Base-by-base conservation (phyloP, 2,797 vertebrate species). In the Intellagama lesueurii region DNA sequence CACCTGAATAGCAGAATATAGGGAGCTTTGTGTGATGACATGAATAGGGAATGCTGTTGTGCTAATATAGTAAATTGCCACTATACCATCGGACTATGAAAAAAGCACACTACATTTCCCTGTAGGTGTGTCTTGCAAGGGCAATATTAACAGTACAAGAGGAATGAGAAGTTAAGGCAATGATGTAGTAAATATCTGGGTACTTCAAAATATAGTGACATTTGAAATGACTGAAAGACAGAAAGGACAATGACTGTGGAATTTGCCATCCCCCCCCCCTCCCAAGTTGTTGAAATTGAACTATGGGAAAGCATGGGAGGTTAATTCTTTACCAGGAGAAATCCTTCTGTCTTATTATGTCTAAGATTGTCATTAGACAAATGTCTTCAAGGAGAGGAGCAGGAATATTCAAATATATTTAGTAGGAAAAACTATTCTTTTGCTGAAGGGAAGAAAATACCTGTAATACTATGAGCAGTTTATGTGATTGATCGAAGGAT, bases 81-180 rank as follows among this genome's bases (percentile, higher is more conserved):
- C 19, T 73, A 66, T 56, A 80, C 16, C 69, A 32, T 30, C 44
- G 30, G 40, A 40, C 8, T 56, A 40, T 44, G 69, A n/a, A 60
- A 72, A 92, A 3, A 24, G 52, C 44, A 56, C 6, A 17, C 8
- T 56, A 47, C 7, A 16, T 4, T 26, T 35, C 85, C 81, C 44
- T 77, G 78, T 80, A 30, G 30, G 83, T 73, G 14, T 44, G 30
- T 30, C 7, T 40, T 77, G 19, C 0, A 0, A 0, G 47, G 83
- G 75, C 56, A 91, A 69, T 84, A 68, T 90, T 49, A 88, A 83
- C 83, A 90, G 0, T 87, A 83, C 44, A 91, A 83, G 30, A 91
- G 66, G 6, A 79, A 35, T 72, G 80, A 64, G n/a, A 7, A 81
- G 8, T 86, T 77, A 92, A 81, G n/a, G 84, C 87, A 79, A 85